phyloP scores from a whole-genome alignment of 2,797 vertebrate genomes.

The Tokudaia tokunoshimensis region DNA sequence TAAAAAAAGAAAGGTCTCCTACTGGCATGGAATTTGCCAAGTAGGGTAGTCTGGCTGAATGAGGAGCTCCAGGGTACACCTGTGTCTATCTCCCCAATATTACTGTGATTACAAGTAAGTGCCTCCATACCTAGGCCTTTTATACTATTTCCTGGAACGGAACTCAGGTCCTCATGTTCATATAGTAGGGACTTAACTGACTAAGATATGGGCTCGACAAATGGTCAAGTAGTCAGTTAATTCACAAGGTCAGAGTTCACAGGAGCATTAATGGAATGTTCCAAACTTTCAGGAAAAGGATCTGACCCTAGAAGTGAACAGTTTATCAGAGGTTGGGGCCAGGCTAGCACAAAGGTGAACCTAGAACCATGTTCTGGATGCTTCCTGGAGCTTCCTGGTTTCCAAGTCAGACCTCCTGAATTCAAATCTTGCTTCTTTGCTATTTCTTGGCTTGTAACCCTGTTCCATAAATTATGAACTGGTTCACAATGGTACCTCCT shows the following conservation, averaged over 20 bases:
- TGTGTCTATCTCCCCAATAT: neutral
- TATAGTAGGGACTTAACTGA: neutral
- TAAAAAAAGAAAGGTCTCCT: neutral
- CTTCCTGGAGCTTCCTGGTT: neutral
- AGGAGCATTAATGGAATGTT: neutral
- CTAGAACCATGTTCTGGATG: neutral
- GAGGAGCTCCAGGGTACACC: neutral
- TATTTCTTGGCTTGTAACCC: neutral
- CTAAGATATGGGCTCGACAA: neutral
- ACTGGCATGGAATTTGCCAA: neutral
- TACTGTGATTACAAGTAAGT: neutral
- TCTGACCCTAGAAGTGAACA: neutral
- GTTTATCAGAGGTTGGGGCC: neutral
- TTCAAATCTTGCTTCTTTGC: neutral
- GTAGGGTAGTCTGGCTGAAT: neutral
- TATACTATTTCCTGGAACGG: neutral
- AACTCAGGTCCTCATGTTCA: neutral
- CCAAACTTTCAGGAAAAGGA: neutral
- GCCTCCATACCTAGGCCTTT: neutral
- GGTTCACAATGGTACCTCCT: neutral
- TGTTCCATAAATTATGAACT: conserved; percentile 13
- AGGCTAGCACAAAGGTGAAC: neutral
- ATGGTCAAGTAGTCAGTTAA: neutral
- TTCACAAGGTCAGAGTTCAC: neutral
- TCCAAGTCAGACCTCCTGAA: neutral